Evolutionary conservation across 2,888 invertebrate species (phyloP), one percentile per base, ranked within the genome.

Genomic region (Athrips mouffetella): DNA sequence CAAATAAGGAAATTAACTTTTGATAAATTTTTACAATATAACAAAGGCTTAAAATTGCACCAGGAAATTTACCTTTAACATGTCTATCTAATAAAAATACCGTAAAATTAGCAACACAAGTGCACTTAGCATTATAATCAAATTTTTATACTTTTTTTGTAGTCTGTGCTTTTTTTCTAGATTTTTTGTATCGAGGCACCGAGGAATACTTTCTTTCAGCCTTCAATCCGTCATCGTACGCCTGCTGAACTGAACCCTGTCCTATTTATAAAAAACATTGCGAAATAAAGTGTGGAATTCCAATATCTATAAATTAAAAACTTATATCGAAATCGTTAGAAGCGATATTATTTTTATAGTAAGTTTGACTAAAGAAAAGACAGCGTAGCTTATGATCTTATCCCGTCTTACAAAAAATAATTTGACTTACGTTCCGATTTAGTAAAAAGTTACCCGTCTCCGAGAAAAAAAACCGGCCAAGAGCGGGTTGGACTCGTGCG

Each of bases 21-120:
- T 1, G 4, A 25, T 8, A 6, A 18, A 40, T 23, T 15, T 25
- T 10, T 6, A 13, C 1, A 25, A 40, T 40, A 25, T 3, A 13
- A 15, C 15, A 25, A 25, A 6, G 8, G 6, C 2, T 4, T 44
- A 31, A 21, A 42, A 29, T 18, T 30, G 3, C n/a, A n/a, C 29
- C 1, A 11, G 44, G 18, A 47, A 15, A 39, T 56, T 51, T 52
- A 80, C 79, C 75, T 79, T 80, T 66, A 80, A 67, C 79, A 80
- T 68, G 58, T 51, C 62, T 65, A 56, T 52, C 54, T 55, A 58
- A 51, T 51, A 51, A 54, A 51, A 59, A 35, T 57, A 52, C 46
- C 50, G 47, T 53, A 41, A 52, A 57, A 55, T 57, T 53, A 51
- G 56, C 56, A 58, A 62, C 54, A 60, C 54, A 52, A 63, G 57